phyloP scores from a whole-genome alignment of 2,113 vertebrate genomes.

The Falco punctatus region DNA sequence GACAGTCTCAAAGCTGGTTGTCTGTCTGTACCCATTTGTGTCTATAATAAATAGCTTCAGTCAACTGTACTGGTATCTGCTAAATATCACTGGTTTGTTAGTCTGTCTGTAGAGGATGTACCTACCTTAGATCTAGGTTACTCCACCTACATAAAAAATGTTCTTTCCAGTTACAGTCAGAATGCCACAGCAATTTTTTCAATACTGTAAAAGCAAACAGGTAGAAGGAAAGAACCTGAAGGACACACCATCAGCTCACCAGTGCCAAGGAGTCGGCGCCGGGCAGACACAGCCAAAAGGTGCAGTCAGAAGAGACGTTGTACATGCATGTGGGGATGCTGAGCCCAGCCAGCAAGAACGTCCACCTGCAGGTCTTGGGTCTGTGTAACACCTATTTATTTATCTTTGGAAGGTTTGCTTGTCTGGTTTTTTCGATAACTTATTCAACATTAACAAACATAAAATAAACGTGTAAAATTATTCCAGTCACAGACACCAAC shows the following conservation, averaged over 20 bases:
- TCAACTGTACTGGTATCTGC: neutral
- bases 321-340: rapidly evolving
- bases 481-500: neutral
- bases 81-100: neutral
- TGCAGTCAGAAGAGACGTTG: neutral
- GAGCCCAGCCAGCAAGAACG: neutral
- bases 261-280: neutral
- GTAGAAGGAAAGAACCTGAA: neutral
- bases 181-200: neutral
- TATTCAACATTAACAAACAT: neutral
- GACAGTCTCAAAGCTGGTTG: neutral
- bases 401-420: neutral
- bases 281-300: neutral
- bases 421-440: neutral
- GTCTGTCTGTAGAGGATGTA: neutral
- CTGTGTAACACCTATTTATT: neutral
- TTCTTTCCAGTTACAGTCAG: neutral
- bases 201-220: neutral
- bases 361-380: neutral
- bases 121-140: neutral
- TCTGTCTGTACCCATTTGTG: neutral
- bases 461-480: neutral
- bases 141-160: neutral
- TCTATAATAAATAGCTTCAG: neutral
- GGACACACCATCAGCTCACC: neutral